These are phyloP conservation scores for Leptocoma aspasia DNA, from an alignment of 2,113 vertebrate genomes.

Conservation along the genomic window DNA sequence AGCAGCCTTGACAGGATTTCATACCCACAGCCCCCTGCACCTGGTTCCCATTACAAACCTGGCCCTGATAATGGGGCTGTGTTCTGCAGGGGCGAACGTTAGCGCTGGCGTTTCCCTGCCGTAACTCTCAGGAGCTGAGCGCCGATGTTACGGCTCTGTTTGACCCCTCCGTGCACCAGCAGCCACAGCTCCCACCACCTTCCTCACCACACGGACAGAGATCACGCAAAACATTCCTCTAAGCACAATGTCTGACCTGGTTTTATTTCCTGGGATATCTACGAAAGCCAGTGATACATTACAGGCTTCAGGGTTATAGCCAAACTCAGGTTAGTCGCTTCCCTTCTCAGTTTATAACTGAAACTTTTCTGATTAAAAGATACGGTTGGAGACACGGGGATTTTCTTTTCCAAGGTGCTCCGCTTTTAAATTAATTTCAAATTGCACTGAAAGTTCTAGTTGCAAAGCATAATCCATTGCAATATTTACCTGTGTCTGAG, in stretches of 20 bases:
- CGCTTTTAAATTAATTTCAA: background rate
- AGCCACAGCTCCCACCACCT: background rate
- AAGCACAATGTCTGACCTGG: background rate
- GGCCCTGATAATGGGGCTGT: constrained; percentile 30
- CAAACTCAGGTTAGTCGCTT: background rate
- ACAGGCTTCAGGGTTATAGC: background rate
- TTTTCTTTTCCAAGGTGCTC: background rate
- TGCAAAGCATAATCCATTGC: background rate
- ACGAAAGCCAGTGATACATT: background rate
- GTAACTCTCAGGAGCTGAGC: background rate
- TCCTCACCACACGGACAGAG: background rate
- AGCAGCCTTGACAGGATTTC: constrained; percentile 12
- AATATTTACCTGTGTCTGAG: background rate
- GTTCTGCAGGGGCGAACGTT: background rate
- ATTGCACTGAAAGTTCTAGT: background rate
- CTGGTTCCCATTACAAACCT: constrained; percentile 37
- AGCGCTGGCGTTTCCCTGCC: background rate
- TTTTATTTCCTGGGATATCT: background rate
- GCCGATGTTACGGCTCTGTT: background rate
- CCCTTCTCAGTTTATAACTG: background rate
- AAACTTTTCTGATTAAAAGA: constrained; percentile 7
- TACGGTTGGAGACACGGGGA: background rate
- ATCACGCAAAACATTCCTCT: background rate
- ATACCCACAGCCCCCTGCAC: constrained; percentile 9
- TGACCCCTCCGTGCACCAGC: background rate